Evolutionary conservation across 2,113 vertebrate species (phyloP).

Genomic region (Clarias macrocephalus): DNA sequence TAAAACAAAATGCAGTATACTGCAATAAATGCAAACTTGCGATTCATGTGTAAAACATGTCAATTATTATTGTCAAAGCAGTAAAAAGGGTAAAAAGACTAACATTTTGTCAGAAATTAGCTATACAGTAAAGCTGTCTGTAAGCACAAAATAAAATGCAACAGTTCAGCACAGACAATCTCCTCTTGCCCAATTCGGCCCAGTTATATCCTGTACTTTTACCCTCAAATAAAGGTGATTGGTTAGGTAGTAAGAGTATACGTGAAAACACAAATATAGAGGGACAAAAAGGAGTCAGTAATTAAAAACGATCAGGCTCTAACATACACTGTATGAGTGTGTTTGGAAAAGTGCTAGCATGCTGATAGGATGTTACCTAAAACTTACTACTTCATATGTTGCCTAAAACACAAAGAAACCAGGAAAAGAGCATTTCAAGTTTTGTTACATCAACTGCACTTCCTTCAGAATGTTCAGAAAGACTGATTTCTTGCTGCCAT

Average conservation of each 20-base stretch:
- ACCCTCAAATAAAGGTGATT: slow-evolving; percentile 46
- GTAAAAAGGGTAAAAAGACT: background rate
- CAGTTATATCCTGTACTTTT: slow-evolving; percentile 52
- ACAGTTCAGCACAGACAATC: slow-evolving; percentile 31
- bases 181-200: slow-evolving; percentile 37
- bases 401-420: slow-evolving; percentile 42
- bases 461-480: slow-evolving; percentile 52
- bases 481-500: slow-evolving; percentile 52
- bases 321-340: background rate
- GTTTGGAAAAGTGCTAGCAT: slow-evolving; percentile 18
- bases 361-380: slow-evolving; percentile 42
- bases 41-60: background rate
- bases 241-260: slow-evolving; percentile 37
- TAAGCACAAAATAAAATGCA: slow-evolving; percentile 35
- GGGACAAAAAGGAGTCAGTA: slow-evolving; percentile 23
- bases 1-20: background rate
- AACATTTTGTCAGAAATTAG: background rate
- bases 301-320: background rate
- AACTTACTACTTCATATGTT: background rate
- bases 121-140: background rate
- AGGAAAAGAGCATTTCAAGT: slow-evolving; percentile 49
- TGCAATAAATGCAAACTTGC: background rate
- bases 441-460: slow-evolving; percentile 48
- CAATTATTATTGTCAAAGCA: background rate
- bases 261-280: slow-evolving; percentile 19